A percentile compares a stretch with the other conserved stretches of the same genome.
Evolutionary conservation across 2,888 invertebrate species (phyloP).

Genomic region (Phaonia tiefii): DNA sequence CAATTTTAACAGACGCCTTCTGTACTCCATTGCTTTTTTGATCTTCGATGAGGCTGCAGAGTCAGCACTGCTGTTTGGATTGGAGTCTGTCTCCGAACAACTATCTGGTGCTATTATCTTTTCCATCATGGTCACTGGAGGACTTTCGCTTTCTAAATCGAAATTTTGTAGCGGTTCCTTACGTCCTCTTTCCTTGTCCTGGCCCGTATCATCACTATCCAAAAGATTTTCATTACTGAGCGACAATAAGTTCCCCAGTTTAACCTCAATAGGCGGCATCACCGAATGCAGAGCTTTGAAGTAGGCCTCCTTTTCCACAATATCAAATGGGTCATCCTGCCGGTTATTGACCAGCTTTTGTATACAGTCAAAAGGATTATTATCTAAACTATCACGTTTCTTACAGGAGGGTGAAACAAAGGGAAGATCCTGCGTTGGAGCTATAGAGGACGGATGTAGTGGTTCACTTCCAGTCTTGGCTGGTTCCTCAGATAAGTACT

Average conservation of each 20-base stretch:
- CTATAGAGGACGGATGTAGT: slow-evolving; percentile 42
- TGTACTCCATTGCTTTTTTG: slow-evolving; percentile 70
- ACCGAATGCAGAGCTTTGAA: slow-evolving; percentile 55
- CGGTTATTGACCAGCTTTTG: slow-evolving; percentile 68
- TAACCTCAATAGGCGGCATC: slow-evolving; percentile 59
- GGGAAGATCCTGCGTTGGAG: neutral
- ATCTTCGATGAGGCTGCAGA: slow-evolving; percentile 85
- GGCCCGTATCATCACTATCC: slow-evolving; percentile 12
- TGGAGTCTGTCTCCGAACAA: slow-evolving; percentile 62
- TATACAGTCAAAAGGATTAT: slow-evolving; percentile 72
- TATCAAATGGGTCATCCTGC: slow-evolving; percentile 72
- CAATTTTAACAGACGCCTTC: slow-evolving; percentile 71
- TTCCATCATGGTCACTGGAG: slow-evolving; percentile 55
- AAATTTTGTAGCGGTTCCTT: neutral
- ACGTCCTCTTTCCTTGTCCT: neutral
- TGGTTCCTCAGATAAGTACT: too few species aligned
- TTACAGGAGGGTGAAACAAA: slow-evolving; percentile 47
- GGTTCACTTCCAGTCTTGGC: slow-evolving; percentile 8
- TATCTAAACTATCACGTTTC: slow-evolving; percentile 69
- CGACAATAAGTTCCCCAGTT: slow-evolving; percentile 66
- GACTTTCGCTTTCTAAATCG: slow-evolving; percentile 64
- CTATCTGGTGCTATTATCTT: slow-evolving; percentile 51
- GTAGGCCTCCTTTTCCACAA: slow-evolving; percentile 70
- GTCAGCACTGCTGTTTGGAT: slow-evolving; percentile 76
- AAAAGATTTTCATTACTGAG: slow-evolving; percentile 66